phyloP scores from a whole-genome alignment of 1,140 invertebrate species.

The Cydia splendana region DNA sequence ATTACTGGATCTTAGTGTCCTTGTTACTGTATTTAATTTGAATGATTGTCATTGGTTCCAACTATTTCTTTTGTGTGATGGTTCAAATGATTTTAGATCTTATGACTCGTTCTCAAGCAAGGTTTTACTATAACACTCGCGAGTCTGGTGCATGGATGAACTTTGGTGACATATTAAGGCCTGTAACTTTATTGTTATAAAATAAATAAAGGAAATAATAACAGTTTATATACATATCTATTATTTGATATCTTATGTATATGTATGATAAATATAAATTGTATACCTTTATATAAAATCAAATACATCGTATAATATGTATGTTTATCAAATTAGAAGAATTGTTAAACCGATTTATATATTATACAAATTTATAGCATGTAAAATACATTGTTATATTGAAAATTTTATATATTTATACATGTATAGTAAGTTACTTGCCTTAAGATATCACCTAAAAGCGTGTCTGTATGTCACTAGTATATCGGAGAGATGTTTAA shows the following conservation, averaged over 20 bases:
- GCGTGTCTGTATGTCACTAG: not conserved
- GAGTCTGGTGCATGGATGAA: not conserved
- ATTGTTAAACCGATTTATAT: not conserved
- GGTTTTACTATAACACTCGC: constrained; percentile 16
- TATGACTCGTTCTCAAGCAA: constrained; percentile 22
- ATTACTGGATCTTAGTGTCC: not conserved
- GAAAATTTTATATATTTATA: not conserved
- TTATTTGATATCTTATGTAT: not conserved
- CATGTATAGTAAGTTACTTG: constrained; percentile 2
- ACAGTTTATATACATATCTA: not conserved
- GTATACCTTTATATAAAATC: not conserved
- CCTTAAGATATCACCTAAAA: constrained; percentile 23
- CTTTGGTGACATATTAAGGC: constrained; percentile 26
- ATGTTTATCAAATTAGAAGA: not conserved
- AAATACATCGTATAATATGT: not conserved
- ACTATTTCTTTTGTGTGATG: not conserved
- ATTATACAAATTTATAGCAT: not conserved
- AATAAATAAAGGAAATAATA: not conserved
- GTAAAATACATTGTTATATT: not conserved
- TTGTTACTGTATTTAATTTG: constrained; percentile 2
- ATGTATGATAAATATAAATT: constrained; percentile 1
- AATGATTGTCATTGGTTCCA: not conserved
- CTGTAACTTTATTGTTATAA: not conserved
- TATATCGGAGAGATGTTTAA: constrained; percentile 7
- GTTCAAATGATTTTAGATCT: not conserved